phyloP scores from a whole-genome alignment of 2,113 vertebrate species.

The Oncorhynchus mykiss region DNA sequence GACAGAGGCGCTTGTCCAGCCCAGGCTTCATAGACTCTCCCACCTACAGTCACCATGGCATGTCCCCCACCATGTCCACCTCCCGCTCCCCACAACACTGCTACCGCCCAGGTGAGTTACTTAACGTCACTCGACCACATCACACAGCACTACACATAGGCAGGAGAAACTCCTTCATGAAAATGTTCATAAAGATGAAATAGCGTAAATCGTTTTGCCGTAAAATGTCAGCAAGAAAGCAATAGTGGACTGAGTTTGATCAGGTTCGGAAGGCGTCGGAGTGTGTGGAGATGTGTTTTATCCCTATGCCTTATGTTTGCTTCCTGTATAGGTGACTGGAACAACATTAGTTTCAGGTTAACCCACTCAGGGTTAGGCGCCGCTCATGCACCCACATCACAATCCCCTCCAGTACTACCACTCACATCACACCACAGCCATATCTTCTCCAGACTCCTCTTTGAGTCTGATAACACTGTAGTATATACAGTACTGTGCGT shows the following conservation, averaged over 20 bases:
- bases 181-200: too few relatives aligned
- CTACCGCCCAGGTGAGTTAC: constrained; percentile 84
- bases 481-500: background rate
- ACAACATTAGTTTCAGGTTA: background rate
- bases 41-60: constrained; percentile 84
- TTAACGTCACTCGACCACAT: too few relatives aligned
- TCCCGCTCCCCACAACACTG: constrained; percentile 85
- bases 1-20: constrained; percentile 88
- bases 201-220: too few relatives aligned
- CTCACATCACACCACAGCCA: background rate
- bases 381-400: background rate
- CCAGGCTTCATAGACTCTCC: constrained; percentile 91
- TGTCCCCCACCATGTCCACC: constrained; percentile 82
- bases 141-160: background rate
- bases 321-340: background rate
- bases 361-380: background rate
- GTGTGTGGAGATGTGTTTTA: too few relatives aligned
- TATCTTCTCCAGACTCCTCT: background rate
- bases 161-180: background rate
- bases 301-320: background rate
- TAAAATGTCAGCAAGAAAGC: too few relatives aligned
- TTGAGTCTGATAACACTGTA: too few relatives aligned
- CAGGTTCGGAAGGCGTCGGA: too few relatives aligned
- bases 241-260: too few relatives aligned
- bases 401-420: background rate